These are phyloP conservation scores for Hippocampus kuda DNA, from an alignment of 2,797 vertebrate genomes.

Conservation along the genomic window DNA sequence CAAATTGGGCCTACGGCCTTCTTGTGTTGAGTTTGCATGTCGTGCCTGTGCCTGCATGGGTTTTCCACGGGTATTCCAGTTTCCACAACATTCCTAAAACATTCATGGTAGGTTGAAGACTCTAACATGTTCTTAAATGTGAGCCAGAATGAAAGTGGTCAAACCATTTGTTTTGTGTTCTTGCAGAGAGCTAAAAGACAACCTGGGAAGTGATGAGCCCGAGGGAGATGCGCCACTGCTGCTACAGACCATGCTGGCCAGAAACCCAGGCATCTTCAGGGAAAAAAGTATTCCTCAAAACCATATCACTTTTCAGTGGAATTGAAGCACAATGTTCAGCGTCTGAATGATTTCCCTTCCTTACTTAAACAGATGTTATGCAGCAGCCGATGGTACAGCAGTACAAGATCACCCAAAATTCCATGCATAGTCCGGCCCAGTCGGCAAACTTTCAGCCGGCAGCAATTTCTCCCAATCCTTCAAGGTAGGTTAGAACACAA, in stretches of 20 bases:
- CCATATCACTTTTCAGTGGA: not conserved
- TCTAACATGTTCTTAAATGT: too few species aligned
- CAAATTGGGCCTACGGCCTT: too few species aligned
- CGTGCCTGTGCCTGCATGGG: too few species aligned
- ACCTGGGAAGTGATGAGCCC: conserved; percentile 95
- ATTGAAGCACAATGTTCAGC: not conserved
- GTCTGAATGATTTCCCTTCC: not conserved
- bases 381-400: conserved; percentile 83
- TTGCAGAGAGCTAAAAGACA: conserved; percentile 93
- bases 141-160: not conserved
- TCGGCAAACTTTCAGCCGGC: conserved; percentile 92
- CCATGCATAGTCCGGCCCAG: conserved; percentile 91
- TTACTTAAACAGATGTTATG: conserved; percentile 74
- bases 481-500: conserved; percentile 68
- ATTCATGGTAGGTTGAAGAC: too few species aligned
- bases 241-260: conserved; percentile 91
- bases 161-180: conserved; percentile 6
- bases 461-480: conserved; percentile 93
- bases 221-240: conserved; percentile 93
- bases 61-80: too few species aligned
- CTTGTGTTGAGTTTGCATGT: too few species aligned
- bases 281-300: conserved; percentile 79
- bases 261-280: conserved; percentile 98
- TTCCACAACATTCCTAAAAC: too few species aligned
- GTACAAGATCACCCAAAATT: conserved; percentile 92